phyloP scores from a whole-genome alignment of 2,797 vertebrate genomes.

The Vespertilio murinus region DNA sequence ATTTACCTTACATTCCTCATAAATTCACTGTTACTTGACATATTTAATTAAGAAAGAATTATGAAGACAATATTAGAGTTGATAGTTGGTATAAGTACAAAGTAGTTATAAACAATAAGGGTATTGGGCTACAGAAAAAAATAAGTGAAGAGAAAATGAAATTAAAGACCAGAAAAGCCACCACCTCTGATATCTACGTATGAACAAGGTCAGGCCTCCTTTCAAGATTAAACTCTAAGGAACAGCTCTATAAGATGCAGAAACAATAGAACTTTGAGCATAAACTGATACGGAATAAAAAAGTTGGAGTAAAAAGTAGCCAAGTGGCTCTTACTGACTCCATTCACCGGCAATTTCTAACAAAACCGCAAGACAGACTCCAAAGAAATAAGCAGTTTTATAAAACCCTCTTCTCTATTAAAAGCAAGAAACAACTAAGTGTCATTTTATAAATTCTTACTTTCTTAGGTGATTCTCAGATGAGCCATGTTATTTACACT shows the following conservation, averaged over 20 bases:
- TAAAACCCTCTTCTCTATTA: neutral
- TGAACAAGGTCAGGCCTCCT: neutral
- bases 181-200: neutral
- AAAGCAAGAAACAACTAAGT: neutral
- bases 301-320: neutral
- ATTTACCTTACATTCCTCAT: neutral
- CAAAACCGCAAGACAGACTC: neutral
- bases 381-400: neutral
- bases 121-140: neutral
- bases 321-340: neutral
- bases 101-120: neutral
- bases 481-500: neutral
- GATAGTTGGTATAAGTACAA: neutral
- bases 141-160: slow-evolving; percentile 13
- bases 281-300: neutral
- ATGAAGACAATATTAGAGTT: neutral
- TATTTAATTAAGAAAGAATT: neutral
- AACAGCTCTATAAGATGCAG: neutral
- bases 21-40: neutral
- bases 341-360: neutral
- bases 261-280: neutral
- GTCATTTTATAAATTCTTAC: neutral
- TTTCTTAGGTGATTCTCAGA: neutral
- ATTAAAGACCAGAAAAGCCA: slow-evolving; percentile 1
- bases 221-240: slow-evolving; percentile 6